Conservation (phyloP, 2,113 vertebrate species). For the Redunca redunca region DNA sequence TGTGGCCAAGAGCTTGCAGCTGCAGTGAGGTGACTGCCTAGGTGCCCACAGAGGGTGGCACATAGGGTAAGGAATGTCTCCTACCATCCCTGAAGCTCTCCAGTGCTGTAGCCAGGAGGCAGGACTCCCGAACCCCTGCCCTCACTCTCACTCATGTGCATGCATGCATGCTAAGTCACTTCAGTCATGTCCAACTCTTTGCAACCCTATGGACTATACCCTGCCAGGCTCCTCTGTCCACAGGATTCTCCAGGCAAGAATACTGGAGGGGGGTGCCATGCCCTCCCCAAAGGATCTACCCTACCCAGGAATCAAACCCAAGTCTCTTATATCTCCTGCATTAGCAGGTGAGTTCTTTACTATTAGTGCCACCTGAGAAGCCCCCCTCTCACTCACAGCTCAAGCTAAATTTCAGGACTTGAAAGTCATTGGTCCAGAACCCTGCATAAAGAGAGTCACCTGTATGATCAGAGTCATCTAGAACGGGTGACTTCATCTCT, state of each 20-base stretch:
- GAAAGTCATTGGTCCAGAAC: not conserved
- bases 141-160: not conserved
- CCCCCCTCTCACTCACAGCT: not conserved
- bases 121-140: not conserved
- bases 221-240: not conserved
- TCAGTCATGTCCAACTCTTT: not conserved
- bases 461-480: not conserved
- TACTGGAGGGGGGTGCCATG: not conserved
- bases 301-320: not conserved
- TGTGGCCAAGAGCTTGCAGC: not conserved
- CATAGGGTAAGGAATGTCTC: fast-evolving
- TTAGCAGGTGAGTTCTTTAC: not conserved
- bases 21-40: not conserved
- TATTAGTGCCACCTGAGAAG: not conserved
- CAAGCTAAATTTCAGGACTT: not conserved
- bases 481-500: not conserved
- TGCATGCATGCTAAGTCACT: not conserved
- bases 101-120: not conserved
- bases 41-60: fast-evolving
- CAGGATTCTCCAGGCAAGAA: not conserved
- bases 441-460: not conserved
- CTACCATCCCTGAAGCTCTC: fast-evolving
- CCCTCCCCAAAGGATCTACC: not conserved
- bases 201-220: not conserved
- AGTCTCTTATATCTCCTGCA: not conserved